Evolutionary conservation across 2,113 vertebrate species (phyloP).

Genomic region (Chaetodon trifascialis): DNA sequence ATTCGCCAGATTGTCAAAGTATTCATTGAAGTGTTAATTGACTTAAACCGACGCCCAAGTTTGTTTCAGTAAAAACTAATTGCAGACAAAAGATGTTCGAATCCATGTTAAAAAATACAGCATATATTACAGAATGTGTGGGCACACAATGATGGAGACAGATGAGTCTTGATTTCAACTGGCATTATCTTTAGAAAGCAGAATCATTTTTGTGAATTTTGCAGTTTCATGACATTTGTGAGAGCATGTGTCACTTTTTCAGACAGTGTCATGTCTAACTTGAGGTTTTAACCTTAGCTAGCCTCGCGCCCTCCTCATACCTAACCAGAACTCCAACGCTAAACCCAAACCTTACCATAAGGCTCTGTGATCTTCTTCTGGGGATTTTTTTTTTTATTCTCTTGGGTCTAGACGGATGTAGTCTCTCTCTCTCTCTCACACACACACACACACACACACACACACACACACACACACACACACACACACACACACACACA

Average conservation of each 20-base stretch:
- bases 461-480: slow-evolving; percentile 77
- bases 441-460: slow-evolving; percentile 75
- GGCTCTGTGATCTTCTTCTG: slow-evolving; percentile 11
- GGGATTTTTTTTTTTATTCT: slow-evolving; percentile 53
- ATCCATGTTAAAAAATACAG: too few relatives aligned
- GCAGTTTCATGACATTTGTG: slow-evolving; percentile 32
- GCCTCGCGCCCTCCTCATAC: slow-evolving; percentile 27
- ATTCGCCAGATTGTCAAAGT: too few relatives aligned
- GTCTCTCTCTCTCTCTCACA: too few relatives aligned
- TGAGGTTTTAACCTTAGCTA: slow-evolving; percentile 13
- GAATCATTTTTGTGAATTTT: background rate
- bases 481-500: slow-evolving; percentile 69
- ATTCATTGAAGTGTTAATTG: too few relatives aligned
- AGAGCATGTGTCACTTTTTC: slow-evolving; percentile 17
- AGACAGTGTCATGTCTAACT: background rate
- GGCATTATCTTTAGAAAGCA: background rate
- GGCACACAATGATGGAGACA: background rate
- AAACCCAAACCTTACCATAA: slow-evolving; percentile 51
- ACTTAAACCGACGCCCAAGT: too few relatives aligned
- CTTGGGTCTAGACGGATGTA: slow-evolving; percentile 36
- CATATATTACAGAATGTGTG: background rate
- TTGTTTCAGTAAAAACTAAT: too few relatives aligned
- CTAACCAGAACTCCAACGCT: slow-evolving; percentile 55
- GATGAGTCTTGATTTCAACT: background rate
- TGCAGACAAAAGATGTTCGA: too few relatives aligned